Conservation (phyloP, 2,113 vertebrate genomes). For the Gopherus flavomarginatus region DNA sequence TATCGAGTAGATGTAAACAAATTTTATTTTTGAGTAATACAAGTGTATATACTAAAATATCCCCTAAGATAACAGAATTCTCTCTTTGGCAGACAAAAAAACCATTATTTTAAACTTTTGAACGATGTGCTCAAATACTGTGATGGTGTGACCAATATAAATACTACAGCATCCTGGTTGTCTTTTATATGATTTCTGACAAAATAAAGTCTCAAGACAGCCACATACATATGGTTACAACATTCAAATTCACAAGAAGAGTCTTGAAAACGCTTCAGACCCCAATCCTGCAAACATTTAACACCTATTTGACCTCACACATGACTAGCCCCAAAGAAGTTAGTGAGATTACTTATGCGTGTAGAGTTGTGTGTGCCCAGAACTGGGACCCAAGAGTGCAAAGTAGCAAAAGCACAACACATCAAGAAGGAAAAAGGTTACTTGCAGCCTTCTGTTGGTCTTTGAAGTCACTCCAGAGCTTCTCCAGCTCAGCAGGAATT, state of each 20-base stretch:
- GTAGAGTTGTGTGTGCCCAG: neutral
- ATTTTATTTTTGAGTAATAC: neutral
- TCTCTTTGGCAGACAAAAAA: neutral
- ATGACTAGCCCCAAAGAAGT: neutral
- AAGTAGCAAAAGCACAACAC: neutral
- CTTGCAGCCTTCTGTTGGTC: conserved; percentile 97
- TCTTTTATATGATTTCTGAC: neutral
- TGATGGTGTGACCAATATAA: neutral
- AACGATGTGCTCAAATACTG: neutral
- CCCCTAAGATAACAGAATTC: neutral
- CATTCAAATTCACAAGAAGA: neutral
- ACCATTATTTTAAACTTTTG: neutral
- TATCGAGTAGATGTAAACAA: neutral
- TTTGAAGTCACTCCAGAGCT: conserved; percentile 95
- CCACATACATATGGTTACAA: neutral
- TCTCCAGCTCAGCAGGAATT: conserved; percentile 92
- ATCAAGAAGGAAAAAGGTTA: conserved; percentile 10
- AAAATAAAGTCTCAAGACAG: neutral
- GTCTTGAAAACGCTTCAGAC: neutral
- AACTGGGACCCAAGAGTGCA: accelerated
- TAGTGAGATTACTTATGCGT: neutral
- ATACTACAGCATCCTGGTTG: neutral
- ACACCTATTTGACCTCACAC: accelerated
- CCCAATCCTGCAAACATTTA: accelerated
- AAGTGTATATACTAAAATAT: neutral